phyloP scores from a whole-genome alignment of 2,888 invertebrate genomes.

The Pristionchus exspectatus region DNA sequence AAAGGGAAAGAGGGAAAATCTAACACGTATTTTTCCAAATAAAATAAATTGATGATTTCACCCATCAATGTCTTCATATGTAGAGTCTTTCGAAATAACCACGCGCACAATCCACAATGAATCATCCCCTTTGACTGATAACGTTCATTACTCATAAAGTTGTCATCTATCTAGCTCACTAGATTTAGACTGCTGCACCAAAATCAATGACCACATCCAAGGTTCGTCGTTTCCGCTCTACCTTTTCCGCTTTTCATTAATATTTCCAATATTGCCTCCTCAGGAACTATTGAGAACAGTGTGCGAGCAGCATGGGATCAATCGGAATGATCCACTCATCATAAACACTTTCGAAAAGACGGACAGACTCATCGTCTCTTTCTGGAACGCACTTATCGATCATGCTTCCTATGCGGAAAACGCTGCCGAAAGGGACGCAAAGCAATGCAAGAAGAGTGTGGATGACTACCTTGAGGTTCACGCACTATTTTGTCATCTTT shows the following conservation, averaged over 20 bases:
- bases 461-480: neutral
- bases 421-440: neutral
- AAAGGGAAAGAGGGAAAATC: too few relatives aligned
- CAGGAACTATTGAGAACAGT: neutral
- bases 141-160: neutral
- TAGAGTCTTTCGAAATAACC: neutral
- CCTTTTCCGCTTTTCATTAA: neutral
- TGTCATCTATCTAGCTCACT: neutral
- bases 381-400: slow-evolving; percentile 7
- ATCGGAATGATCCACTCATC: neutral
- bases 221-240: neutral
- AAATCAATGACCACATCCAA: neutral
- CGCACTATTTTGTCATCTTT: neutral
- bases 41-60: too few relatives aligned
- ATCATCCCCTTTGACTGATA: neutral
- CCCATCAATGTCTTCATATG: too few relatives aligned
- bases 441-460: neutral
- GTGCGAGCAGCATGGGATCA: neutral
- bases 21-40: too few relatives aligned
- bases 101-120: neutral
- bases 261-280: neutral
- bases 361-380: neutral
- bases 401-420: neutral
- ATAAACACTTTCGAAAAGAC: neutral
- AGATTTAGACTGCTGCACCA: neutral